Conservation (phyloP, 1,140 invertebrate species). For the Meloidogyne hapla region DNA sequence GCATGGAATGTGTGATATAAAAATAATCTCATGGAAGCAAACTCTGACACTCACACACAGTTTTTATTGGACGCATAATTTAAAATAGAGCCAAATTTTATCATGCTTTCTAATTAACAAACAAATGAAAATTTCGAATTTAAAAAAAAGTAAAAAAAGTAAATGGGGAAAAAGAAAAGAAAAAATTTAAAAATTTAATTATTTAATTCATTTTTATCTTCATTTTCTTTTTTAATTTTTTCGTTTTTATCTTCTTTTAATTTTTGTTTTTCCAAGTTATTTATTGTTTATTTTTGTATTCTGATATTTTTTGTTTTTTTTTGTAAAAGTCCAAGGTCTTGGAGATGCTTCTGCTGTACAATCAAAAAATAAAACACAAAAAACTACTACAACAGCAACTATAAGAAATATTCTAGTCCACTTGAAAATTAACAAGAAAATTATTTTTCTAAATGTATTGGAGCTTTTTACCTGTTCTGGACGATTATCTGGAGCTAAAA, state of each 20-base stretch:
- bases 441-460: not conserved
- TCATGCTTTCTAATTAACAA: too few relatives aligned
- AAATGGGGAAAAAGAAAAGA: not conserved
- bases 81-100: too few relatives aligned
- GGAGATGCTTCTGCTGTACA: conserved; percentile 38
- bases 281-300: not conserved
- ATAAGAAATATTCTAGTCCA: conserved; percentile 37
- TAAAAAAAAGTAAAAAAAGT: too few relatives aligned
- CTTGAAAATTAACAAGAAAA: conserved; percentile 8
- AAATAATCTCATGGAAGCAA: too few relatives aligned
- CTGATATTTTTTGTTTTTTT: conserved; percentile 6
- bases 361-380: conserved; percentile 38
- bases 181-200: not conserved
- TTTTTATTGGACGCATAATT: too few relatives aligned
- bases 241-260: not conserved
- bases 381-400: conserved; percentile 12
- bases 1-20: too few relatives aligned
- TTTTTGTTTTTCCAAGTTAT: conserved; percentile 4
- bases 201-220: not conserved
- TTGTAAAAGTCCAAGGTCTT: conserved; percentile 34
- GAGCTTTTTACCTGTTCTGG: conserved; percentile 3
- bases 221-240: not conserved
- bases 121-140: too few relatives aligned
- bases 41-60: too few relatives aligned
- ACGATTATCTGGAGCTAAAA: conserved; percentile 24